Evolutionary conservation across 2,888 invertebrate species (phyloP), one percentile per base, ranked within the genome.

Genomic region (Lycaena phlaeas): DNA sequence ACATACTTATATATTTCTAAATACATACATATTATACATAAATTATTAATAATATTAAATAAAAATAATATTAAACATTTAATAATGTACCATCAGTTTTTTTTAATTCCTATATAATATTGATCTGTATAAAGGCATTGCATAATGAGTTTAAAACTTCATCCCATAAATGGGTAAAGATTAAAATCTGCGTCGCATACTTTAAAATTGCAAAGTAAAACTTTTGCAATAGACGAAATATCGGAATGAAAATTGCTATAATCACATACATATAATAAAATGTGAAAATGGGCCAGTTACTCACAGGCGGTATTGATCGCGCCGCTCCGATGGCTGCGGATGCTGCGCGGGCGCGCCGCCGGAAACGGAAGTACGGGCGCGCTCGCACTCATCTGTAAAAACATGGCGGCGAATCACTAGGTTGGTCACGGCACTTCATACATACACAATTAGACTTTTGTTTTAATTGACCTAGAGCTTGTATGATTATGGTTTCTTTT

Each of bases 351-450:
- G n/a, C 75, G 82, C 77, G 73, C 68, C 75, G 64, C 75, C 75
- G 81, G 82, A 82, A 84, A 62, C 82, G 81, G 84, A 82, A 82
- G 77, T 77, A 75, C 74, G 75, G 77, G 78, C 67, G 78, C 73
- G 78, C 66, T 73, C 70, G 46, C 74, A 71, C 70, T 76, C 78
- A 75, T 69, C 79, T 81, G 78, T 78, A 72, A 76, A 77, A 73
- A 77, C 64, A 40, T 40, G 39, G 39, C 54, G 45, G 54, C 50
- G 72, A 73, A 74, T 76, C 70, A 68, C 61, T 69, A 68, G 72
- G 64, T 68, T 71, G 69, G 66, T 64, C 66, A 62, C 57, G 49
- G 30, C 15, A 30, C 28, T 22, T 25, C 36, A 14, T 40, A 31
- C 22, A 18, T 31, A 4, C 18, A 18, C 22, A 34, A 34, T 34